These are phyloP conservation scores for Labeo catla DNA, from an alignment of 2,113 vertebrate genomes.

Conservation along the genomic window DNA sequence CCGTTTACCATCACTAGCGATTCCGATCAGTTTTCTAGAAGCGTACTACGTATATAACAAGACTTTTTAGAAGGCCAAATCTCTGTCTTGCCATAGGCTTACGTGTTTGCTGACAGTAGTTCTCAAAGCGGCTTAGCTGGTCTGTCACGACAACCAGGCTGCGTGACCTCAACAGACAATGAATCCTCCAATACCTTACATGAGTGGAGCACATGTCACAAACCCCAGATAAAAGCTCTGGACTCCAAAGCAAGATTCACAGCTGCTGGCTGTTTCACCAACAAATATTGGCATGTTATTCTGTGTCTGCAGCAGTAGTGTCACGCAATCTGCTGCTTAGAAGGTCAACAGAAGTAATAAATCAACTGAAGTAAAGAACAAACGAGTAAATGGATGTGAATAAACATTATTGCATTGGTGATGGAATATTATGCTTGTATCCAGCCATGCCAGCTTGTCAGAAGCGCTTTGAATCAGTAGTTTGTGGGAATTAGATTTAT, in stretches of 20 bases:
- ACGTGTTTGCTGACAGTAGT: background rate
- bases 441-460: slow-evolving; percentile 45
- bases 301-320: background rate
- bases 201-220: background rate
- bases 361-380: slow-evolving; percentile 36
- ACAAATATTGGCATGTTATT: background rate
- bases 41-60: too few relatives aligned
- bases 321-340: slow-evolving; percentile 26
- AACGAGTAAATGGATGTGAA: slow-evolving; percentile 44
- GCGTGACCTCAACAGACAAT: background rate
- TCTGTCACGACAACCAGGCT: background rate
- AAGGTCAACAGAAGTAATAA: slow-evolving; percentile 47
- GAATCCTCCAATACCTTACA: slow-evolving; percentile 24
- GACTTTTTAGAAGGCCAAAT: background rate
- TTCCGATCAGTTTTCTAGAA: slow-evolving; percentile 8
- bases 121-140: background rate
- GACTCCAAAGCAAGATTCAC: background rate
- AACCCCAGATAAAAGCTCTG: background rate
- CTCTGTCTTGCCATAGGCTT: slow-evolving; percentile 2
- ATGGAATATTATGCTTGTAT: slow-evolving; percentile 44
- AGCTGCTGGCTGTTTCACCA: background rate
- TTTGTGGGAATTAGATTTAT: slow-evolving; percentile 46
- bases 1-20: background rate
- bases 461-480: slow-evolving; percentile 31
- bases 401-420: slow-evolving; percentile 44